Evolutionary conservation across 1,140 invertebrate genomes (phyloP), one percentile per base, ranked within the genome.

Genomic region (Ceratosolen solmsi): DNA sequence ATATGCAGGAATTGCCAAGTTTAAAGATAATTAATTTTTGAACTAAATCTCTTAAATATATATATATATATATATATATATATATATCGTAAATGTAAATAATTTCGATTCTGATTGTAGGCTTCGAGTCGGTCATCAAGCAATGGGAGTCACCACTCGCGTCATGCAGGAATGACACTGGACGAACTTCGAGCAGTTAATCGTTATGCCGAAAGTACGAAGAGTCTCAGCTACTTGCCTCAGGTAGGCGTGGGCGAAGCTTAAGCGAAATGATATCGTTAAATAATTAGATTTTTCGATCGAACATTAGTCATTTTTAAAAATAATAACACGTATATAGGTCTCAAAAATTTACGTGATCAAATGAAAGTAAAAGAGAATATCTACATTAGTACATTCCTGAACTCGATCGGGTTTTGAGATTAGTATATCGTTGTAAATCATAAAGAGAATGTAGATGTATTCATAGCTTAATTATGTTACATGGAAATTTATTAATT

Each of bases 191-290:
- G 95, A 84, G 96, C 95, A 80, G 95, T 97, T 77, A 97, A 97
- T 93, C 94, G 95, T 85, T 97, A 97, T 90, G 96, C 96, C n/a
- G 97, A 98, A 92, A 97, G 96, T 90, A 97, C 97, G 25, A 96
- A 97, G 90, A 97, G 96, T 90, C 94, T 98, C 85, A 96, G 96
- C 84, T 98, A 96, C 91, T 93, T 98, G 87, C 96, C 96, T 85
- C 96, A 97, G 95, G 96, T 96, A 94, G 92, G 90, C 84, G 85
- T 91, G 87, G 91, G 89, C 84, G 84, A 86, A 85, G 87, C 87
- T 85, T 87, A 86, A 87, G 74, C 79, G 77, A 84, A 77, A 71
- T 68, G 56, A 70, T 75, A 75, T 56, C 36, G 72, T 81, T 81
- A 20, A 70, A 56, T 75, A 75, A 70, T 75, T 73, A 56, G 41